Base-by-base conservation (phyloP, 2,797 vertebrate species). In the Lycodopsis pacificus region DNA sequence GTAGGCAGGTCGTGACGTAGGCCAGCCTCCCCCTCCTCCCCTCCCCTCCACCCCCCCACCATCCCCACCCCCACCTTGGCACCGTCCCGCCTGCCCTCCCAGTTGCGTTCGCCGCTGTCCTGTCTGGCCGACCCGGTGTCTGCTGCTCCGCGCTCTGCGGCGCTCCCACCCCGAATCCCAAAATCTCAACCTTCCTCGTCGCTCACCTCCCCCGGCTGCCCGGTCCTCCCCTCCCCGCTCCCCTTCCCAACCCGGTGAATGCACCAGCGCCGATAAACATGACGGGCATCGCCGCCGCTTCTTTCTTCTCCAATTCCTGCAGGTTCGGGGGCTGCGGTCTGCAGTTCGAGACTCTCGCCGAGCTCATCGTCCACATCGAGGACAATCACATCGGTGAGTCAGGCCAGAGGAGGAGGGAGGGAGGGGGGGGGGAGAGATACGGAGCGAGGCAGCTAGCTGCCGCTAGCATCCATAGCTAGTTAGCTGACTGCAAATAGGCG, bases 341-440 rank as follows among this genome's bases (percentile, higher is more conserved):
- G 65, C 97, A 97, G 95, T 99, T 99, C 93, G 96, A 97, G 83
- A 96, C 96, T 86, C 94, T 99, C 94, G 94, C 96, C 87, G 98
- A 99, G 94, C 97, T 99, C 86, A 99, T 99, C 94, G 97, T 97
- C 90, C 97, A 99, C 95, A 99, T 99, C 93, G 98, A 99, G 91
- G 98, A 98, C 94, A 98, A 95, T 95, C 98, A 99, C 93, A 99
- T 99, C 95, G 97, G 98, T 99, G 92, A 96, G 86, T 88, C 72
- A 76, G 90, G 83, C 86, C 84, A 5, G 76, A 93, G 95, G 94
- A 91, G 80, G 80, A 11, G 34, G 5, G 32, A 5, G 2, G 34
- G 91, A 75, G 76, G 4, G n/a, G 19, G 19, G 19, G 10, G n/a
- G n/a, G n/a, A 1, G 22, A 12, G 44, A 46, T 79, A 40, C 73